Percentiles rank a stretch among this genome's conserved stretches.
Evolutionary conservation across 2,113 vertebrate species (phyloP).

Genomic region (Chroicocephalus ridibundus): DNA sequence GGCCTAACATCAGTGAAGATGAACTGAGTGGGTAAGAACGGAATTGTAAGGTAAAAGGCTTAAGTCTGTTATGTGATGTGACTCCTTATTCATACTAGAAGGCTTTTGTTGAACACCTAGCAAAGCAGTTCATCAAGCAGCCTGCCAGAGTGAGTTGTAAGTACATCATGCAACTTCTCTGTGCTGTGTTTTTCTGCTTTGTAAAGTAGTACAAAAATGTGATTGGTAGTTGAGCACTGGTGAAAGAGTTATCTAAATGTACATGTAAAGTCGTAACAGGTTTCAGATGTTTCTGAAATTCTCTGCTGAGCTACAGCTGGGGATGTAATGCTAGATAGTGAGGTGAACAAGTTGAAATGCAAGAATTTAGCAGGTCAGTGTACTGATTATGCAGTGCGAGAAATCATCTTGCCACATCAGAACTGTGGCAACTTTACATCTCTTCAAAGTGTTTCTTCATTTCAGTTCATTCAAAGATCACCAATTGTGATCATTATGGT

Average conservation of each 20-base stretch:
- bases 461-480: not conserved
- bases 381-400: not conserved
- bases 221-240: not conserved
- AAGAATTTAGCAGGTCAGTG: not conserved
- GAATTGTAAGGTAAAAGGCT: not conserved
- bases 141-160: not conserved
- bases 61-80: not conserved
- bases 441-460: not conserved
- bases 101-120: not conserved
- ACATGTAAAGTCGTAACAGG: not conserved
- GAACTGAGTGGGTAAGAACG: not conserved
- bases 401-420: not conserved
- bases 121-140: not conserved
- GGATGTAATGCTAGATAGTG: not conserved
- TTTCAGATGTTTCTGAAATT: not conserved
- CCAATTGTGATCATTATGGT: not conserved
- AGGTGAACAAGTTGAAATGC: not conserved
- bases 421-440: not conserved
- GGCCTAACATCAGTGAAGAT: not conserved
- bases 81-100: not conserved
- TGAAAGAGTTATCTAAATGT: not conserved
- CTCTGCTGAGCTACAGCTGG: not conserved
- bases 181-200: not conserved
- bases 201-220: not conserved
- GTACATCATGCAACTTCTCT: not conserved